phyloP scores from a whole-genome alignment of 2,113 vertebrate genomes.

The Misgurnus anguillicaudatus region DNA sequence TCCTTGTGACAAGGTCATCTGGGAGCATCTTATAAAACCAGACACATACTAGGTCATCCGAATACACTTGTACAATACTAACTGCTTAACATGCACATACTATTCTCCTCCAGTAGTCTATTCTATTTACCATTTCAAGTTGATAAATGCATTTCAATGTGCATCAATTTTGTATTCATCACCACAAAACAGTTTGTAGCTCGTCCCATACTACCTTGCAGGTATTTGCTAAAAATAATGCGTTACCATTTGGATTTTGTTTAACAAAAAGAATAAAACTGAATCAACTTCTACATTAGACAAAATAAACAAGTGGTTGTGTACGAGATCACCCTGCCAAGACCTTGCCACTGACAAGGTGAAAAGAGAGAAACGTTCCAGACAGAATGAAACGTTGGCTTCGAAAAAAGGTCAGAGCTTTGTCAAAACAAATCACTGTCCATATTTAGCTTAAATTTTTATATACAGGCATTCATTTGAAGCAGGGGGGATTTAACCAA shows the following conservation, averaged over 20 bases:
- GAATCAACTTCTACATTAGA: background rate
- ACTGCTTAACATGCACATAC: background rate
- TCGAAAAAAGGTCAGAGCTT: background rate
- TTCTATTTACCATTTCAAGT: background rate
- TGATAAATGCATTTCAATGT: background rate
- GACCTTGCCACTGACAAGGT: background rate
- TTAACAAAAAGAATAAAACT: background rate
- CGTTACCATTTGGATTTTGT: background rate
- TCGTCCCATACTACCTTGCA: too few relatives aligned
- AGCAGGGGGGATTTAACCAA: background rate
- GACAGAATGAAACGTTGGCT: background rate
- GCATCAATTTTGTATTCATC: background rate
- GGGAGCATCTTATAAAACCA: slow-evolving; percentile 61
- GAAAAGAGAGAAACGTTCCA: background rate
- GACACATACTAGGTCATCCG: slow-evolving; percentile 64
- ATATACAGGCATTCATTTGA: background rate
- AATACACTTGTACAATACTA: slow-evolving; percentile 44
- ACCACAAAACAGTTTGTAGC: background rate
- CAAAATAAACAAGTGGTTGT: background rate
- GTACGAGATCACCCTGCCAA: background rate
- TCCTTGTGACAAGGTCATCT: slow-evolving; percentile 63
- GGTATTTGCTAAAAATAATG: too few relatives aligned
- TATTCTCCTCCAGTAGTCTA: background rate
- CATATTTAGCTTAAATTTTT: background rate
- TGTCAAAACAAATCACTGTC: background rate